Evolutionary conservation across 1,140 invertebrate species (phyloP).

Genomic region (Drosophila saltans): DNA sequence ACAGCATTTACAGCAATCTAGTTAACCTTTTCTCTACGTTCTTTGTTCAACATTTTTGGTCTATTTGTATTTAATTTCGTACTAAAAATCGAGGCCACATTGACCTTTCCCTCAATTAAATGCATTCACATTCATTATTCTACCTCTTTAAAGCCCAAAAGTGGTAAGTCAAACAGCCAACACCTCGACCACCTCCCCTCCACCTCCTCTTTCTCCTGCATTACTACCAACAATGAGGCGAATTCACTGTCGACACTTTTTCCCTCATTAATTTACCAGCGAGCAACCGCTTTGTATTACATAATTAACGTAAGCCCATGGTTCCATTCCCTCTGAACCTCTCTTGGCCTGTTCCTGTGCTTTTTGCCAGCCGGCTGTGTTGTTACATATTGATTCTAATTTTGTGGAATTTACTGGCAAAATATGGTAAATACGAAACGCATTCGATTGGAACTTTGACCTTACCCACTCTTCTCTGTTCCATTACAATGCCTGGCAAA

Average conservation of each 20-base stretch:
- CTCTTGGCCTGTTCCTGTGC: not conserved
- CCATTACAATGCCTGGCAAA: not conserved
- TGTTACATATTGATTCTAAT: slow-evolving; percentile 59
- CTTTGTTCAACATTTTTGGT: not conserved
- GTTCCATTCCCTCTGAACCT: not conserved
- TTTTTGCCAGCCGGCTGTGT: not conserved
- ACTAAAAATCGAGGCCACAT: slow-evolving; percentile 70
- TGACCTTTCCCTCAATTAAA: slow-evolving; percentile 79
- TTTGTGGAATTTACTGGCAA: slow-evolving; percentile 60
- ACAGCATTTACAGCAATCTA: slow-evolving; percentile 2
- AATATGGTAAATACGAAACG: slow-evolving; percentile 67
- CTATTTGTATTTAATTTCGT: slow-evolving; percentile 31
- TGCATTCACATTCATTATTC: slow-evolving; percentile 26
- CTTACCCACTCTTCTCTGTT: not conserved
- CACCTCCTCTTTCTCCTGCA: not conserved
- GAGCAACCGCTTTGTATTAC: slow-evolving; percentile 34
- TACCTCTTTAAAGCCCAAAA: not conserved
- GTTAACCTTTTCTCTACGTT: not conserved
- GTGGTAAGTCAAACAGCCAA: slow-evolving; percentile 52
- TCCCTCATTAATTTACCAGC: slow-evolving; percentile 14
- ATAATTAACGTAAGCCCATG: slow-evolving; percentile 61
- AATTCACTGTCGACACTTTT: slow-evolving; percentile 55
- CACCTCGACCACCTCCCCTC: not conserved
- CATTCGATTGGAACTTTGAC: slow-evolving; percentile 13
- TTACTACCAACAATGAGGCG: slow-evolving; percentile 13